A percentile compares a stretch with the other conserved stretches of the same genome.
These are phyloP conservation scores for Cyprinella venusta DNA, from an alignment of 2,797 vertebrate species.

Conservation along the genomic window DNA sequence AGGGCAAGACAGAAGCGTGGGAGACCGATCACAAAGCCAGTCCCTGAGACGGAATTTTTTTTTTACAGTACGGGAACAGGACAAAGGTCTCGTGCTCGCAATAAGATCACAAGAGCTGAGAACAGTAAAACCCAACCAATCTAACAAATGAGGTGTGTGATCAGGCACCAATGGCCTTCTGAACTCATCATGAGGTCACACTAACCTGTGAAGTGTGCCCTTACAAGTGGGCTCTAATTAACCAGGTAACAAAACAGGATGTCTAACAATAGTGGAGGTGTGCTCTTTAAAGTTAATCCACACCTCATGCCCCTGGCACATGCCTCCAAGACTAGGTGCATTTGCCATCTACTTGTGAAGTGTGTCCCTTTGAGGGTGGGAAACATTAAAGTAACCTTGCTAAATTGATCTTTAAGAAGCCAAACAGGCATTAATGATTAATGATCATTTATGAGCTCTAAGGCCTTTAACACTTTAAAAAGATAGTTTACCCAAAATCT, in stretches of 20 bases:
- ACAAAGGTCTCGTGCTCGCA: conserved; percentile 26
- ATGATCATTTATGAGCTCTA: not conserved
- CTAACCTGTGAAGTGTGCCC: conserved; percentile 64
- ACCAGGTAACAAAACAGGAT: conserved; percentile 38
- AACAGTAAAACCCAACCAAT: conserved; percentile 39
- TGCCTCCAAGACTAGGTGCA: conserved; percentile 3
- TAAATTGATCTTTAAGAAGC: not conserved
- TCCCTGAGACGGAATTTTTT: not conserved
- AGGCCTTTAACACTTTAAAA: not conserved
- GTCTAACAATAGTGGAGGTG: conserved; percentile 14
- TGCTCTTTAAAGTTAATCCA: conserved; percentile 9
- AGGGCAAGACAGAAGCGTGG: not conserved
- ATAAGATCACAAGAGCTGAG: conserved; percentile 31
- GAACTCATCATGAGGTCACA: conserved; percentile 24
- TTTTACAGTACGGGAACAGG: conserved; percentile 44
- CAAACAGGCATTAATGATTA: not conserved
- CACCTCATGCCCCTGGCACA: conserved; percentile 28
- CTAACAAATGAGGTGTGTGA: conserved; percentile 36
- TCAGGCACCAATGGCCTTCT: conserved; percentile 8
- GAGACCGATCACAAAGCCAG: conserved; percentile 2
- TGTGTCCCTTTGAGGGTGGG: conserved; percentile 2
- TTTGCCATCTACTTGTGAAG: conserved; percentile 30
- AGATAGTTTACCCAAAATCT: not conserved
- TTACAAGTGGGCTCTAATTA: conserved; percentile 49
- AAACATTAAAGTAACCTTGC: not conserved